Percentiles rank a stretch among this genome's conserved stretches.
phyloP scores from a whole-genome alignment of 1,140 invertebrate species.

The Drosophila obscura region DNA sequence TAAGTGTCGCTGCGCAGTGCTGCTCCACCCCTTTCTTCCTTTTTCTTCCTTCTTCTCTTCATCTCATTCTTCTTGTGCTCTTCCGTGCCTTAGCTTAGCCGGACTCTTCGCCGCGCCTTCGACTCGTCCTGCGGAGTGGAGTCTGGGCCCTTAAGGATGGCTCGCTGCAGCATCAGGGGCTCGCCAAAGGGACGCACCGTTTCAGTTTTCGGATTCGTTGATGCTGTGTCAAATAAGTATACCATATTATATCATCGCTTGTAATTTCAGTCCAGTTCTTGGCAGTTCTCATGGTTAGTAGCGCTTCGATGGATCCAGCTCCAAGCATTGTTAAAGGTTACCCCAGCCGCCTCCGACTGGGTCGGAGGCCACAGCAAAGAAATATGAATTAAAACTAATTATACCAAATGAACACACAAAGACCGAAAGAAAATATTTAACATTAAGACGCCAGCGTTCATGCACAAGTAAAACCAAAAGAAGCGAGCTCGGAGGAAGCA shows the following conservation, averaged over 20 bases:
- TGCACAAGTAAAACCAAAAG: slow-evolving; percentile 64
- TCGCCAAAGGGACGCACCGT: slow-evolving; percentile 68
- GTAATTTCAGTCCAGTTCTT: not conserved
- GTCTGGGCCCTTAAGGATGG: slow-evolving; percentile 54
- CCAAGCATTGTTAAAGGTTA: not conserved
- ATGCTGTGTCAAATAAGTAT: slow-evolving; percentile 47
- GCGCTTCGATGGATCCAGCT: slow-evolving; percentile 34
- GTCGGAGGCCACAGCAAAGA: slow-evolving; percentile 20
- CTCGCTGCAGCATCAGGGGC: slow-evolving; percentile 72
- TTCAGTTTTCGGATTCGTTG: slow-evolving; percentile 50
- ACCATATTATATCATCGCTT: slow-evolving; percentile 10
- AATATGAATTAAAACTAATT: slow-evolving; percentile 73
- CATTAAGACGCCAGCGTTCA: slow-evolving; percentile 72
- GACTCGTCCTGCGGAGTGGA: slow-evolving; percentile 42
- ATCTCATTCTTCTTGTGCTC: not conserved
- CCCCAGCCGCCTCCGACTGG: not conserved
- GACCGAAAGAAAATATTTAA: slow-evolving; percentile 71
- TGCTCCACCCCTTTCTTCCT: not conserved
- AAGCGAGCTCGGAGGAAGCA: slow-evolving; percentile 15
- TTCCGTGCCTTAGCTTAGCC: slow-evolving; percentile 43
- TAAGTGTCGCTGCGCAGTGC: not conserved
- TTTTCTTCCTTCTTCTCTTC: not conserved
- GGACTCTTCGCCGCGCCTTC: slow-evolving; percentile 51
- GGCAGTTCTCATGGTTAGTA: slow-evolving; percentile 14
- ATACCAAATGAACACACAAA: slow-evolving; percentile 72